These are phyloP conservation scores for Todiramphus saurophagus DNA, from an alignment of 2,113 vertebrate species.

Conservation along the genomic window DNA sequence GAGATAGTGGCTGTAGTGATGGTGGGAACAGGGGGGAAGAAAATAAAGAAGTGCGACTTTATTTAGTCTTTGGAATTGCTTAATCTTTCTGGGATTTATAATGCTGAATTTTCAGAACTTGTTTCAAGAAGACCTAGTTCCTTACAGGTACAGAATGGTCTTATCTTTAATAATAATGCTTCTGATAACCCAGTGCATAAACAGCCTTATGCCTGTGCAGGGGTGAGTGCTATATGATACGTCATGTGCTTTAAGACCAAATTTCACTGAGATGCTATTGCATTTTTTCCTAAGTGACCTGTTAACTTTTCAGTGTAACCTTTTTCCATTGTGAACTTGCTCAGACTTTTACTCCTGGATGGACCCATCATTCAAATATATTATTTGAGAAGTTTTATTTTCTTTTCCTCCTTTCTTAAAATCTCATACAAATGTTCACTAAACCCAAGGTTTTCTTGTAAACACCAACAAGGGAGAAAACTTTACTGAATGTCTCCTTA, in stretches of 20 bases:
- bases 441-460: not conserved
- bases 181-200: not conserved
- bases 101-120: not conserved
- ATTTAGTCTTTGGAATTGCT: not conserved
- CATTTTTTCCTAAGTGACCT: not conserved
- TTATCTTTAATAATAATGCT: not conserved
- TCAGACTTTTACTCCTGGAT: not conserved
- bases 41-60: not conserved
- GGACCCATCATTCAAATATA: not conserved
- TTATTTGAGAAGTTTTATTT: not conserved
- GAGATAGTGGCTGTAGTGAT: not conserved
- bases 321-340: not conserved
- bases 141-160: not conserved
- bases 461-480: not conserved
- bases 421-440: not conserved
- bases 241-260: not conserved
- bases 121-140: not conserved
- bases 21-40: not conserved
- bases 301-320: not conserved
- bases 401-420: not conserved
- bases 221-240: not conserved
- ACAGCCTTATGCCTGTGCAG: not conserved
- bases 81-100: not conserved
- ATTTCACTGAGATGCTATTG: not conserved
- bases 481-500: not conserved